Conservation (phyloP, 1,140 invertebrate genomes). For the Chlorops oryzae region DNA sequence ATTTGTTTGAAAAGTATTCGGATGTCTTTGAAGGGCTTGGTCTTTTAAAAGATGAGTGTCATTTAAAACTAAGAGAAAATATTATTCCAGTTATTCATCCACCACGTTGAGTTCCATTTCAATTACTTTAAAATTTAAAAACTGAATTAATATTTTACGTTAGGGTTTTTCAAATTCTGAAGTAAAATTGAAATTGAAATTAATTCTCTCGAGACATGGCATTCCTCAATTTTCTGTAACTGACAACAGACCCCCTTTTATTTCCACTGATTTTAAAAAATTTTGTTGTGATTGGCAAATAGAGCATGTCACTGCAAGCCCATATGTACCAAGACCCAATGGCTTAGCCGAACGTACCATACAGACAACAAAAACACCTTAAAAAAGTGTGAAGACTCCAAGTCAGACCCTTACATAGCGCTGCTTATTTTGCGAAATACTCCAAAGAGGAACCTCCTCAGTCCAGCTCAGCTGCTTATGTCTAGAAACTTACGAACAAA, state of each 20-base stretch:
- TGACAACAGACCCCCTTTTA: not conserved
- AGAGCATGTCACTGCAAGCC: too few relatives aligned
- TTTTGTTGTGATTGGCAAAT: too few relatives aligned
- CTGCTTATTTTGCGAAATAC: too few relatives aligned
- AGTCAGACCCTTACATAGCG: slow-evolving; percentile 3
- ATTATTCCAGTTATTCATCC: slow-evolving; percentile 26
- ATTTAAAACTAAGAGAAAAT: too few relatives aligned
- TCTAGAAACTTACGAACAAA: too few relatives aligned
- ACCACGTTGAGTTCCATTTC: slow-evolving; percentile 36
- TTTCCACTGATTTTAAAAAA: not conserved
- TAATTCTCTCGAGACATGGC: not conserved
- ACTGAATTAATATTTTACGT: slow-evolving; percentile 7
- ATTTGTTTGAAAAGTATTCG: not conserved
- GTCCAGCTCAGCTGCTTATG: too few relatives aligned
- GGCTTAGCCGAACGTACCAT: slow-evolving; percentile 6
- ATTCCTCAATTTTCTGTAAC: not conserved
- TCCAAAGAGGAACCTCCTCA: too few relatives aligned
- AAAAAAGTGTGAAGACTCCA: slow-evolving; percentile 5
- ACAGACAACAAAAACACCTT: too few relatives aligned
- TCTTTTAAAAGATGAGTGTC: too few relatives aligned
- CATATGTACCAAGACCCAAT: slow-evolving; percentile 2
- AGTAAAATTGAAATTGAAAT: too few relatives aligned
- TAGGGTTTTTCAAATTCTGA: not conserved
- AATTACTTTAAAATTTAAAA: slow-evolving; percentile 31
- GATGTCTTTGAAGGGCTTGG: not conserved